Conservation (phyloP, 2,113 vertebrate genomes). For the Pterocles burchelli region DNA sequence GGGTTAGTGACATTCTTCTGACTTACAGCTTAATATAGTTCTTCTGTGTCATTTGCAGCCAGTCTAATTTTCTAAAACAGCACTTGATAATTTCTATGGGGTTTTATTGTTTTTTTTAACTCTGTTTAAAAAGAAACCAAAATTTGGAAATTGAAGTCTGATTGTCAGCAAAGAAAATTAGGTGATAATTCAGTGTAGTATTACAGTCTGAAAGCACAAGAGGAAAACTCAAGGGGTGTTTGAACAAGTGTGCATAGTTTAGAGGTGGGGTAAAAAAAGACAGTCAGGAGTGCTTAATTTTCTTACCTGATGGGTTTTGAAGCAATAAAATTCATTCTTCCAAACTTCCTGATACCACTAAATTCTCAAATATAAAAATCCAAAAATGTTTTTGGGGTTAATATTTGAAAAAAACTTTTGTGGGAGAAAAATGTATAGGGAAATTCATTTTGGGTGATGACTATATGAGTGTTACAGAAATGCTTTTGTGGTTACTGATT, state of each 20-base stretch:
- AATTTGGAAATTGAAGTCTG: background rate
- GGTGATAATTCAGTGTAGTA: background rate
- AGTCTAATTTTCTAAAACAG: background rate
- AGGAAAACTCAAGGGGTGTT: background rate
- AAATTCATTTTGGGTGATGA: background rate
- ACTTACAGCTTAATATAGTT: background rate
- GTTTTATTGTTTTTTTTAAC: background rate
- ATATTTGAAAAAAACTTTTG: background rate
- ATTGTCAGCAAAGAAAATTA: background rate
- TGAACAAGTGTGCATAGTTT: background rate
- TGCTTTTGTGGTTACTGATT: background rate
- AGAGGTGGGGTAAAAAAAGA: background rate
- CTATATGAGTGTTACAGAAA: background rate
- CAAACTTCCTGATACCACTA: background rate
- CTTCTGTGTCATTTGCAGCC: background rate
- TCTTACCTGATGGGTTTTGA: background rate
- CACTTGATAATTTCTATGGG: background rate
- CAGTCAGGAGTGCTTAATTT: background rate
- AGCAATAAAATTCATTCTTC: background rate
- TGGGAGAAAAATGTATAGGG: background rate
- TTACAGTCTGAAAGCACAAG: background rate
- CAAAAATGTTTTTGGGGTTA: background rate
- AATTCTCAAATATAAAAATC: background rate
- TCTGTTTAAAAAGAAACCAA: background rate
- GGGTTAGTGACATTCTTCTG: slow-evolving; percentile 76